Evolutionary conservation across 2,888 invertebrate species (phyloP), one percentile per base, ranked within the genome.

Genomic region (Aleiodes alternator): DNA sequence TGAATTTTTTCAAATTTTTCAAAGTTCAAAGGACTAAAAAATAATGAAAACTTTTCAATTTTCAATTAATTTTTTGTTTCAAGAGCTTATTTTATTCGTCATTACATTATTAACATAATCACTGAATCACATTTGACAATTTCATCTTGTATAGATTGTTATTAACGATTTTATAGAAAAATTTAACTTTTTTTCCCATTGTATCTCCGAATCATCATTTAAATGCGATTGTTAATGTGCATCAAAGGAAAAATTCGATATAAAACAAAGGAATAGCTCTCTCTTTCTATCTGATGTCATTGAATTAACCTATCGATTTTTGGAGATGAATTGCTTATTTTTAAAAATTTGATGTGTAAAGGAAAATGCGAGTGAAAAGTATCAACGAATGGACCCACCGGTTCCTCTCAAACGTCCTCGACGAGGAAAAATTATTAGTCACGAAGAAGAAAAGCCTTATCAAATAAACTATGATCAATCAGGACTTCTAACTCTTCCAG

Each of bases 401-500:
- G 34, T 16, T 7, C 16, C 23, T 12, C 23, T 43, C 48, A 66
- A 66, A 50, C 66, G 66, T 66, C 43, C 43, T 29, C 50, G 50
- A 23, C n/a, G 66, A 12, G 48, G 43, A 53, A 70, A 56, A 69
- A 69, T 29, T 16, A 51, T 56, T 70, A 23, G 56, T 69, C 6
- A 59, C 38, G 14, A 38, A 34, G 38, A 55, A 53, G 72, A 23
- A 5, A 23, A n/a, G 12, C 0, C 12, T 0, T 0, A 64, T 11
- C 16, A 5, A 4, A 29, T 23, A 43, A 29, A 23, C 11, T 11
- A 6, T 8, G 9, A 38, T 16, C 6, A 43, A 50, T 2, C 53
- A 29, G 72, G 57, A 8, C 70, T 77, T n/a, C 51, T 72, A 14
- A 64, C 72, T 50, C 75, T 87, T 38, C 87, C 87, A 4, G 75